Conservation (phyloP, 37 sponge, comb jelly and placozoan species). For the Diacarnus erythraeanus region DNA sequence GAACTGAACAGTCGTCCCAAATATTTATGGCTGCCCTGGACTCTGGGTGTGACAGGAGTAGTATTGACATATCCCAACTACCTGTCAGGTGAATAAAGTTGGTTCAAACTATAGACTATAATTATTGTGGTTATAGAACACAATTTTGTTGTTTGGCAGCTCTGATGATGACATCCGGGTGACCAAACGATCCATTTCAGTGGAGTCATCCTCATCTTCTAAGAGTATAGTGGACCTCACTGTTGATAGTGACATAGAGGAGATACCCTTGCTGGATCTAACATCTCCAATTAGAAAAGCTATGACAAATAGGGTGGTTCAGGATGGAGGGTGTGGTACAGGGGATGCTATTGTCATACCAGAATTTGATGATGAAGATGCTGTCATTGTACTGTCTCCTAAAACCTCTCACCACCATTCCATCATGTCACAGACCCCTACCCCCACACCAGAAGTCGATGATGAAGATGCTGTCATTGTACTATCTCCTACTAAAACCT, state of each 20-base stretch:
- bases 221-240: constrained; percentile 2
- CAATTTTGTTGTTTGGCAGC: too few relatives aligned
- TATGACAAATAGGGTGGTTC: background rate
- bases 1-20: too few relatives aligned
- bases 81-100: too few relatives aligned
- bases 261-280: background rate
- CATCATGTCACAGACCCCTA: background rate
- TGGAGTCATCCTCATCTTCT: background rate
- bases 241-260: constrained; percentile 8
- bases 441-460: background rate
- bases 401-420: background rate
- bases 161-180: too few relatives aligned
- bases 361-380: background rate
- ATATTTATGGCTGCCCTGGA: too few relatives aligned
- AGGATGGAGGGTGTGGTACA: background rate
- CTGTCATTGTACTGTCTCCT: background rate
- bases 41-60: too few relatives aligned
- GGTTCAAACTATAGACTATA: too few relatives aligned
- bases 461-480: background rate
- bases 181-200: background rate
- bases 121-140: too few relatives aligned
- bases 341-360: background rate
- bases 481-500: background rate
- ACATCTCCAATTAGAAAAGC: background rate
- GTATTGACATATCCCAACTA: too few relatives aligned